phyloP scores from a whole-genome alignment of 2,113 vertebrate species.

The Laterallus jamaicensis region DNA sequence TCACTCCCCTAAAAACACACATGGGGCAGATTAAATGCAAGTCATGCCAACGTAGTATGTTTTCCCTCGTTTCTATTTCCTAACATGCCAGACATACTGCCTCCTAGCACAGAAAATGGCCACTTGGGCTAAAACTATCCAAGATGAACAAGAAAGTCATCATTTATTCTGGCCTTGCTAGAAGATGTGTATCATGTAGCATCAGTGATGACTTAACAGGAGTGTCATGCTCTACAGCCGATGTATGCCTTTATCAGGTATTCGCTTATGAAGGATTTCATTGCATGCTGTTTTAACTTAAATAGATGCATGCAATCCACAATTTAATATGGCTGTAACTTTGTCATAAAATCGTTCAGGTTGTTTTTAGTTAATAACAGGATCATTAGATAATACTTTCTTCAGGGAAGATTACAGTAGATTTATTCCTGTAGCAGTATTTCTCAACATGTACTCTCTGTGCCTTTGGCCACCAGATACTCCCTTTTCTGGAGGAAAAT shows the following conservation, averaged over 20 bases:
- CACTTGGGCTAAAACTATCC: slow-evolving; percentile 53
- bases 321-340: slow-evolving; percentile 19
- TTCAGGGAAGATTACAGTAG: neutral
- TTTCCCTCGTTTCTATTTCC: slow-evolving; percentile 57
- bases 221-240: slow-evolving; percentile 40
- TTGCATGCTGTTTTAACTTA: slow-evolving; percentile 52
- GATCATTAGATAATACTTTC: neutral
- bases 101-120: neutral
- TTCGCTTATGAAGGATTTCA: slow-evolving; percentile 46
- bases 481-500: neutral
- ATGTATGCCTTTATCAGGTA: slow-evolving; percentile 49
- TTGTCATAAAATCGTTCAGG: slow-evolving; percentile 54
- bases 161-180: slow-evolving; percentile 45
- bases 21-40: slow-evolving; percentile 49
- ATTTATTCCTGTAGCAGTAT: neutral
- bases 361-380: slow-evolving; percentile 43
- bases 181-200: neutral
- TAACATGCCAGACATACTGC: slow-evolving; percentile 35
- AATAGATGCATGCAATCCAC: slow-evolving; percentile 12
- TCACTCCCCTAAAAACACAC: neutral
- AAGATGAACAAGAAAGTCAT: slow-evolving; percentile 53
- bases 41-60: neutral
- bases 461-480: neutral
- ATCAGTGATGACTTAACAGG: slow-evolving; percentile 32
- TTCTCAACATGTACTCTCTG: neutral